Evolutionary conservation across 2,888 invertebrate genomes (phyloP).

Genomic region (Cheilosia vulpina): DNA sequence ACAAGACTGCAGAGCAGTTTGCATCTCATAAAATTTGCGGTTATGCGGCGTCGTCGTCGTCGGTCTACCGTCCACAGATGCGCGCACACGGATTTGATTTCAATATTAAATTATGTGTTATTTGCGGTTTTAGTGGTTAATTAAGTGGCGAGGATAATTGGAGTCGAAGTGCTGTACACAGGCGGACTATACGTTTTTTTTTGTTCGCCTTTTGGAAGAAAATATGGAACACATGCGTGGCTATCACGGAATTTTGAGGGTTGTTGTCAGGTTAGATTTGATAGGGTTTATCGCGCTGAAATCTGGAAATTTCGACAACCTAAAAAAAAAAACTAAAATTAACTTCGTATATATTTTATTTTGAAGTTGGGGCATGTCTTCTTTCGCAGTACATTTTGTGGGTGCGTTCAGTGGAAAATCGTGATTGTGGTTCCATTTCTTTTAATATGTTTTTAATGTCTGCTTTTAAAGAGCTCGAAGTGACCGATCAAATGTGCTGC

Average conservation of each 20-base stretch:
- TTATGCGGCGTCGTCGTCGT: conserved; percentile 38
- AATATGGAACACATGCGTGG: conserved; percentile 10
- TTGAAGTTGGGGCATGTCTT: too few relatives aligned
- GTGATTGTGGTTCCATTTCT: too few relatives aligned
- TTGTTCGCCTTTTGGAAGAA: not conserved
- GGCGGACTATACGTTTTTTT: not conserved
- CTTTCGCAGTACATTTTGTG: too few relatives aligned
- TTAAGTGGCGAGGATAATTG: conserved; percentile 72
- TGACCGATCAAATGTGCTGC: too few relatives aligned
- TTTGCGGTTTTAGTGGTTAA: conserved; percentile 73
- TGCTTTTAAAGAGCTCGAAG: too few relatives aligned
- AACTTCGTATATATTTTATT: too few relatives aligned
- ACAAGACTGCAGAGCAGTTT: conserved; percentile 38
- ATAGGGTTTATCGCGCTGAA: too few relatives aligned
- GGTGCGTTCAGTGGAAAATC: too few relatives aligned
- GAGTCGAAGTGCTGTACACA: conserved; percentile 49
- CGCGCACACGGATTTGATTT: conserved; percentile 65
- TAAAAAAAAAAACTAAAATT: too few relatives aligned
- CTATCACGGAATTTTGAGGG: too few relatives aligned
- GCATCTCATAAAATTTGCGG: conserved; percentile 68
- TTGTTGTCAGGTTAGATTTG: not conserved
- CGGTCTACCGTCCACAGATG: conserved; percentile 55
- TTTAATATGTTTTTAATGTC: too few relatives aligned
- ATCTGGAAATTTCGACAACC: too few relatives aligned
- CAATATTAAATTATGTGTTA: conserved; percentile 74